Evolutionary conservation across 2,797 vertebrate genomes (phyloP).

Genomic region (Salarias fasciatus): DNA sequence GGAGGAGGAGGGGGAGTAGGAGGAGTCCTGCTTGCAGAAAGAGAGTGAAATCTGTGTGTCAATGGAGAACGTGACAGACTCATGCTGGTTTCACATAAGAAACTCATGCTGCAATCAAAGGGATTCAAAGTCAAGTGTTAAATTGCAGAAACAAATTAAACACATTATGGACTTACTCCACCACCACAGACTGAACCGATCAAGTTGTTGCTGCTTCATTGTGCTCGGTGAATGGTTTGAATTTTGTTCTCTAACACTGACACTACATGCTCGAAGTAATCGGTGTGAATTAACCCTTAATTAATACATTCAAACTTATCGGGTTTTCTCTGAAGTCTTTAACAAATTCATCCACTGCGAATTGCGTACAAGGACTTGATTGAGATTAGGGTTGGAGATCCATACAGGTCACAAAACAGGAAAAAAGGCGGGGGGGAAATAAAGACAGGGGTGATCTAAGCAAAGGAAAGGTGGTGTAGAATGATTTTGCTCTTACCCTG

Average conservation of each 20-base stretch:
- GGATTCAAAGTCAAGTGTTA: slow-evolving; percentile 58
- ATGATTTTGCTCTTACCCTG: slow-evolving; percentile 91
- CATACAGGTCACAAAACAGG: slow-evolving; percentile 68
- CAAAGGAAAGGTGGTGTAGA: slow-evolving; percentile 84
- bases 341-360: slow-evolving; percentile 50
- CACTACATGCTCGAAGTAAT: slow-evolving; percentile 27
- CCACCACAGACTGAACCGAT: slow-evolving; percentile 13
- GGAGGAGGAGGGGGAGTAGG: slow-evolving; percentile 52
- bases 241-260: slow-evolving; percentile 15
- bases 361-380: slow-evolving; percentile 53
- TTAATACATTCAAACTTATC: slow-evolving; percentile 15
- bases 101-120: slow-evolving; percentile 74
- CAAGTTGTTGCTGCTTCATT: neutral
- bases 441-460: slow-evolving; percentile 85
- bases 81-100: slow-evolving; percentile 74
- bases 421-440: slow-evolving; percentile 74
- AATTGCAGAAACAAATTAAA: slow-evolving; percentile 47
- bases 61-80: slow-evolving; percentile 66
- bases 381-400: slow-evolving; percentile 61
- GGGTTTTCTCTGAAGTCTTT: slow-evolving; percentile 32
- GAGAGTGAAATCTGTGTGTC: slow-evolving; percentile 56
- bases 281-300: slow-evolving; percentile 38
- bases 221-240: slow-evolving; percentile 11
- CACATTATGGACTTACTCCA: slow-evolving; percentile 51
- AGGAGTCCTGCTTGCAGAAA: slow-evolving; percentile 57